Conservation (phyloP, 2,797 vertebrate species). For the Apogon talboti region DNA sequence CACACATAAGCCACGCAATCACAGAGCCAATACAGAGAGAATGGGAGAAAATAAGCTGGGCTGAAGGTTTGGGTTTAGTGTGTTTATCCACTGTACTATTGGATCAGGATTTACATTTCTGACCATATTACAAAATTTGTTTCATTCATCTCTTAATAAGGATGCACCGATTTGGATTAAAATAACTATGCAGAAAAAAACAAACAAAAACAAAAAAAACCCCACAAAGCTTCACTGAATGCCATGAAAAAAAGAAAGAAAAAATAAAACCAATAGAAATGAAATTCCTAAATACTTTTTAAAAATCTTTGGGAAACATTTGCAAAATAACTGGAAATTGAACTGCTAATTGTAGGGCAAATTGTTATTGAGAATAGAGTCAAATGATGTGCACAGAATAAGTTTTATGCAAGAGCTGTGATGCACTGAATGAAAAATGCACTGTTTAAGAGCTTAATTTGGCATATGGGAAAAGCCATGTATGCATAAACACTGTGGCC, state of each 20-base stretch:
- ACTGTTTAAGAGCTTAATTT: constrained; percentile 20
- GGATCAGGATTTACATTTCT: constrained; percentile 20
- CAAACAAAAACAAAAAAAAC: too few relatives aligned
- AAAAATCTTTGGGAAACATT: constrained; percentile 12
- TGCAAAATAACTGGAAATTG: constrained; percentile 4
- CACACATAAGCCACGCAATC: constrained; percentile 38
- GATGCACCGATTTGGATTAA: neutral
- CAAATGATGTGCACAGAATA: constrained; percentile 7
- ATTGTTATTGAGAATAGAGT: neutral
- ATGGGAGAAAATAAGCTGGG: constrained; percentile 26
- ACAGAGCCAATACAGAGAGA: constrained; percentile 24
- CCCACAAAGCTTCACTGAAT: too few relatives aligned
- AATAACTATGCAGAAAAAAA: too few relatives aligned
- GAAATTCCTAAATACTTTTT: neutral
- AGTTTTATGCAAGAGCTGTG: neutral
- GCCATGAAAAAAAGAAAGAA: too few relatives aligned
- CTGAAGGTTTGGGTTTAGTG: constrained; percentile 21
- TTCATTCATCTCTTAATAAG: constrained; percentile 5
- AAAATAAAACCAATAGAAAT: neutral
- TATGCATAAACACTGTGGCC: constrained; percentile 45
- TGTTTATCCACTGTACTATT: constrained; percentile 7
- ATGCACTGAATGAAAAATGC: constrained; percentile 18
- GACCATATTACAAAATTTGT: neutral
- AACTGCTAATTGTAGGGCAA: constrained; percentile 9
- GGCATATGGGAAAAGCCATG: constrained; percentile 24